Evolutionary conservation across 35 echinoderm and acorn worm species (phyloP).

Genomic region (Amphiura filiformis): DNA sequence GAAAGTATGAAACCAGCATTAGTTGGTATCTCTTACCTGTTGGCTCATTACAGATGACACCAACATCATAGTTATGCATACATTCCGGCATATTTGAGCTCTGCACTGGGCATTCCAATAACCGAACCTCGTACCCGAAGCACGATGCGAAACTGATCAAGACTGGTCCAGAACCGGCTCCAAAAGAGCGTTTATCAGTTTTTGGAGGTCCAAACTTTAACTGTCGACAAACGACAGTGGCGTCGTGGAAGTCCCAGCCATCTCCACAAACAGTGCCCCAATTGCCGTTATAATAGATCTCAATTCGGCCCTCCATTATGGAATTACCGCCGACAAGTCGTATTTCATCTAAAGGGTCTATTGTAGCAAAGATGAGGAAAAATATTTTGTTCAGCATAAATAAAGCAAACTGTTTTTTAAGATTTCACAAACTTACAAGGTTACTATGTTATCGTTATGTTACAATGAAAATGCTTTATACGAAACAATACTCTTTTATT

Average conservation of each 20-base stretch:
- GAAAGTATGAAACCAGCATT: too few relatives aligned
- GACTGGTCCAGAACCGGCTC: not conserved
- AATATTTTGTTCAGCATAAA: too few relatives aligned
- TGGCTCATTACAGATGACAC: not conserved
- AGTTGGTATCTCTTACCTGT: not conserved
- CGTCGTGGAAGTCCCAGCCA: constrained; percentile 32
- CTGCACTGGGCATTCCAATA: not conserved
- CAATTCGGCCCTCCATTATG: constrained; percentile 11
- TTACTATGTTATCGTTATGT: too few relatives aligned
- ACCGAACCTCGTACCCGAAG: not conserved
- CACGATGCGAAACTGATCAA: not conserved
- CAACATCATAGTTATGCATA: not conserved
- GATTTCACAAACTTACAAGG: too few relatives aligned
- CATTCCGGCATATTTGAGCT: not conserved
- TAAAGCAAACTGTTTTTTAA: too few relatives aligned
- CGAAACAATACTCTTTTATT: too few relatives aligned
- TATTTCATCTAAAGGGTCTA: not conserved
- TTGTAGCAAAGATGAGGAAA: not conserved
- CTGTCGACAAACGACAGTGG: constrained; percentile 25
- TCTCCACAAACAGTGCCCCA: constrained; percentile 39
- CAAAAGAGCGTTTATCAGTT: not conserved
- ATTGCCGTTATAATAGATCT: not conserved
- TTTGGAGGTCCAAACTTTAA: constrained; percentile 13
- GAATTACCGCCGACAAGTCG: constrained; percentile 14
- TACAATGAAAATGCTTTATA: too few relatives aligned